Base-by-base conservation (phyloP, 2,888 invertebrate species). In the Cyrtodaria siliqua region DNA sequence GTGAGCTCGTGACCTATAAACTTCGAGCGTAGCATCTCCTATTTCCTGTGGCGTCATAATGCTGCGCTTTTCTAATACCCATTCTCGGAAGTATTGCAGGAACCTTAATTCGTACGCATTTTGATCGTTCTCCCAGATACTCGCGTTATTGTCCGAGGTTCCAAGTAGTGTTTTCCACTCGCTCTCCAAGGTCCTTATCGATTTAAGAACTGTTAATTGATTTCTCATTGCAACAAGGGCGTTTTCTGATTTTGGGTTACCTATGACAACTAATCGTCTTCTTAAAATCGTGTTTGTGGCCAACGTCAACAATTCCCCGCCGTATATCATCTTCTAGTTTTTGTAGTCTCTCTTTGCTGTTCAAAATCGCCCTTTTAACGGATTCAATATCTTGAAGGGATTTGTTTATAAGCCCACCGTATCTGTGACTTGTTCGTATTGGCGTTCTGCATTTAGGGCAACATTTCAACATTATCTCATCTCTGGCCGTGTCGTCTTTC, bases 371-470 rank as follows among this genome's bases (percentile, higher is more conserved):
- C 42, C 38, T 62, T 79, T 91, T 90, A 0, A 94, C 92, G 12
- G 77, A 57, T 67, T 90, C 87, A 27, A 94, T 91, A 66, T 93
- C 91, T 20, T 68, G 55, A 8, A 92, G 82, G 2, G 88, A 94
- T 93, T 63, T 70, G 70, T 93, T 93, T 2, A 95, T 93, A 1
- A 93, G 81, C 72, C 95, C 94, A 69, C 95, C 94, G 90, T 95
- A 95, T n/a, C 95, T 93, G 52, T 93, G 92, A 1, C 94, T 95
- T 84, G 94, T 94, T 18, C 94, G 92, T 16, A 96, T 95, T 0
- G 94, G 93, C 20, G 94, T 94, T 61, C 94, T 95, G 87, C 96
- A 96, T 68, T 73, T 75, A 0, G 95, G 95, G 86, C 96, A 96
- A 0, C 67, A 61, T 78, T 93, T 93, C 49, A 90, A 62, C 47